Conservation (phyloP, 2,888 invertebrate species). For the Volucella bombylans region DNA sequence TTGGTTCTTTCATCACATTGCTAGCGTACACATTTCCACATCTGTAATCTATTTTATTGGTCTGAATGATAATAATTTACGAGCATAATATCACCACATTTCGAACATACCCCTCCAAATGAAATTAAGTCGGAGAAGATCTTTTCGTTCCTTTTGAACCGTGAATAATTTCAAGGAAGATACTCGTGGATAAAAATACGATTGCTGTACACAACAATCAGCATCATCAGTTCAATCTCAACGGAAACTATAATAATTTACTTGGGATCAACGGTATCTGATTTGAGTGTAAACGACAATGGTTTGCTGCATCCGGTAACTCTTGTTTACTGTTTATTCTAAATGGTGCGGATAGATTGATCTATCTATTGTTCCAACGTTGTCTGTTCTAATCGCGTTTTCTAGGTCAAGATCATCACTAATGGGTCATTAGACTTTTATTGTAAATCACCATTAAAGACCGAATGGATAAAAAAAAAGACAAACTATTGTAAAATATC, state of each 20-base stretch:
- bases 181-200: neutral
- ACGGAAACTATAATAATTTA: slow-evolving; percentile 62
- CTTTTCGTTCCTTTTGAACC: slow-evolving; percentile 16
- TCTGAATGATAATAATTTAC: slow-evolving; percentile 51
- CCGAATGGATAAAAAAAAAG: neutral
- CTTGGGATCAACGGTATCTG: slow-evolving; percentile 47
- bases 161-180: slow-evolving; percentile 41
- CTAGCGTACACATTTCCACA: slow-evolving; percentile 4
- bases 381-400: slow-evolving; percentile 23
- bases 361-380: slow-evolving; percentile 30
- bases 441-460: slow-evolving; percentile 12
- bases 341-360: slow-evolving; percentile 12
- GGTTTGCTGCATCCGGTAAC: slow-evolving; percentile 59
- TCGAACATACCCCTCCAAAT: slow-evolving; percentile 31
- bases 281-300: slow-evolving; percentile 47
- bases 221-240: slow-evolving; percentile 46
- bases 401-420: slow-evolving; percentile 46
- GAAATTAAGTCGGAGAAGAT: slow-evolving; percentile 6
- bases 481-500: neutral
- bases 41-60: slow-evolving; percentile 48
- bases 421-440: slow-evolving; percentile 18
- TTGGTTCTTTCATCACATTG: slow-evolving; percentile 1
- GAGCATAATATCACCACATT: slow-evolving; percentile 36
- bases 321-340: slow-evolving; percentile 2
- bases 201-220: too few relatives aligned